Conservation (phyloP, 2,888 invertebrate species). For the Drosophila robusta region DNA sequence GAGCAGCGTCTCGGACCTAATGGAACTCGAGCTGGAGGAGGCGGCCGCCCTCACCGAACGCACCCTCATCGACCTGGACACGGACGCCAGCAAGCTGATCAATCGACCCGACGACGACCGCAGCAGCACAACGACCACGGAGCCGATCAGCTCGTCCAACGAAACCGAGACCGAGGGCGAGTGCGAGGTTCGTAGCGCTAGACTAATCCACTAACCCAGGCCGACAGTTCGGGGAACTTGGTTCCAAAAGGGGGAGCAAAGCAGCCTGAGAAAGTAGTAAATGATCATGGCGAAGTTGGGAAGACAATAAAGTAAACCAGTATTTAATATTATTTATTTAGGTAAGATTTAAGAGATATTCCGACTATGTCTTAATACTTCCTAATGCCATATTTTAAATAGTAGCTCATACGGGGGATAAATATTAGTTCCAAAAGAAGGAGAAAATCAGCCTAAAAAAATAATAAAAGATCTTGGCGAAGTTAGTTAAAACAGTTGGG, state of each 20-base stretch:
- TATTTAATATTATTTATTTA: too few relatives aligned
- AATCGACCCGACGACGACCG: conserved; percentile 64
- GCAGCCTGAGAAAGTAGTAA: neutral
- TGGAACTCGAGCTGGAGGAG: conserved; percentile 86
- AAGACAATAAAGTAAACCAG: too few relatives aligned
- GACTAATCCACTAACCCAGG: conserved; percentile 19
- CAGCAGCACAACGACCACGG: conserved; percentile 56
- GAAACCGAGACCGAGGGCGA: conserved; percentile 60
- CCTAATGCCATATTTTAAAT: too few relatives aligned
- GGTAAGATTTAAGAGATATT: too few relatives aligned
- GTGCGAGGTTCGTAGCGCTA: conserved; percentile 50
- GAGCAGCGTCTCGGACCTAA: conserved; percentile 87
- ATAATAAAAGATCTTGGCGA: too few relatives aligned
- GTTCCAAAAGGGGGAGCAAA: neutral
- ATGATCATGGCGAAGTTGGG: neutral
- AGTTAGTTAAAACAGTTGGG: too few relatives aligned
- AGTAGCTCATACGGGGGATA: too few relatives aligned
- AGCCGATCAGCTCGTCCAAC: conserved; percentile 53
- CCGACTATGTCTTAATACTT: too few relatives aligned
- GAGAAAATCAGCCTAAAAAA: too few relatives aligned
- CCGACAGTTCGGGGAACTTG: neutral
- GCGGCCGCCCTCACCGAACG: conserved; percentile 63
- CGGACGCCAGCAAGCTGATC: conserved; percentile 77
- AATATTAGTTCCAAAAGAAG: too few relatives aligned
- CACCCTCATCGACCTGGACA: conserved; percentile 72